Conservation (phyloP, 2,797 vertebrate genomes). For the Neostethus bicornis region DNA sequence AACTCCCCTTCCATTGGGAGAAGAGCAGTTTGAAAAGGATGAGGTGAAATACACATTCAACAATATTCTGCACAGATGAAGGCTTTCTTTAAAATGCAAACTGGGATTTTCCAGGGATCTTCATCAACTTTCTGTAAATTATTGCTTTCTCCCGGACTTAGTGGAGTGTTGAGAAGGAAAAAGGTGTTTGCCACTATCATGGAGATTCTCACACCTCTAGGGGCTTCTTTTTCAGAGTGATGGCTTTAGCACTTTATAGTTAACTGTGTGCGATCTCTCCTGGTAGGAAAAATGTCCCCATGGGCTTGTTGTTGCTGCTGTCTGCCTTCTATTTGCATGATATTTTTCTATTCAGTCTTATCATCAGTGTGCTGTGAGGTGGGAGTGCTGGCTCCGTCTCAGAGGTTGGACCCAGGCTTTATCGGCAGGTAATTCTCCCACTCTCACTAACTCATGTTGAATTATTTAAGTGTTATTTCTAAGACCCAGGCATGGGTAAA, state of each 20-base stretch:
- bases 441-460: constrained; percentile 78
- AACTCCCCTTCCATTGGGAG: constrained; percentile 42
- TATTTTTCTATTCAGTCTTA: constrained; percentile 80
- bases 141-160: constrained; percentile 54
- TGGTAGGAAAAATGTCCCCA: constrained; percentile 70
- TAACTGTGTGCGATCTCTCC: constrained; percentile 74
- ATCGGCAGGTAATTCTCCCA: constrained; percentile 79
- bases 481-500: constrained; percentile 38
- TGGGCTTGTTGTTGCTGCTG: constrained; percentile 80
- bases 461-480: constrained; percentile 78
- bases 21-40: constrained; percentile 42
- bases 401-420: constrained; percentile 77
- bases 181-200: constrained; percentile 66
- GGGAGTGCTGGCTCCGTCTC: constrained; percentile 78
- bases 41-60: constrained; percentile 33
- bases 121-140: constrained; percentile 67
- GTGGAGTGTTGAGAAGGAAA: constrained; percentile 63
- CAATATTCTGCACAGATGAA: constrained; percentile 45
- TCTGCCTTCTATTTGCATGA: constrained; percentile 81
- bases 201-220: constrained; percentile 62
- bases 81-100: constrained; percentile 43
- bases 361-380: constrained; percentile 76
- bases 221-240: constrained; percentile 73
- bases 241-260: constrained; percentile 75
- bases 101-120: constrained; percentile 60